Evolutionary conservation across 2,888 invertebrate genomes (phyloP).

Genomic region (Zonitis immaculata): DNA sequence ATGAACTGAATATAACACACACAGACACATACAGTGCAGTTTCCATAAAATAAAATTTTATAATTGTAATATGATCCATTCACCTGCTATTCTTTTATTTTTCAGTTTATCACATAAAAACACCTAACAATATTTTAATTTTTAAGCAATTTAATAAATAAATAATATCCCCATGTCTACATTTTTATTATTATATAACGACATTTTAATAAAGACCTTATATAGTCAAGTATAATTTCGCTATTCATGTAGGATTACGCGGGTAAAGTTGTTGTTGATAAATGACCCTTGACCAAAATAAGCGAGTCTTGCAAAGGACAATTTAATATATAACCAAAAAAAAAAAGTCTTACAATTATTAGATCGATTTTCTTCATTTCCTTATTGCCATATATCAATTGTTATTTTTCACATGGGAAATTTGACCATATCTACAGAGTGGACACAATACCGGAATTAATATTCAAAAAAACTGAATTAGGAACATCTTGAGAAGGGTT

Average conservation of each 20-base stretch:
- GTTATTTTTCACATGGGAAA: constrained; percentile 18
- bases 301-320: too few relatives aligned
- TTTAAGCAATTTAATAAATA: too few relatives aligned
- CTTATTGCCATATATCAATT: too few relatives aligned
- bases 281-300: constrained; percentile 32
- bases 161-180: too few relatives aligned
- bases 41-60: constrained; percentile 2
- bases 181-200: constrained; percentile 23
- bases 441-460: constrained; percentile 28
- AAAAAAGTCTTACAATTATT: too few relatives aligned
- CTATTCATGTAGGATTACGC: constrained; percentile 30
- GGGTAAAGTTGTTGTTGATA: constrained; percentile 31
- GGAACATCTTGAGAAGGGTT: constrained; percentile 31
- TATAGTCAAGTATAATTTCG: constrained; percentile 28
- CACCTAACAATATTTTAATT: too few relatives aligned
- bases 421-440: constrained; percentile 15
- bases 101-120: too few relatives aligned
- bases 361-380: too few relatives aligned
- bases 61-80: constrained; percentile 3
- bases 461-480: constrained; percentile 17
- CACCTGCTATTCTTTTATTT: constrained; percentile 10
- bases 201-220: constrained; percentile 34
- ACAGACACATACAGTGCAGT: too few relatives aligned
- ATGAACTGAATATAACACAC: not conserved
- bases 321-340: too few relatives aligned